Evolutionary conservation across 2,888 invertebrate genomes (phyloP), one percentile per base, ranked within the genome.

Genomic region (Pristionchus entomophagus): DNA sequence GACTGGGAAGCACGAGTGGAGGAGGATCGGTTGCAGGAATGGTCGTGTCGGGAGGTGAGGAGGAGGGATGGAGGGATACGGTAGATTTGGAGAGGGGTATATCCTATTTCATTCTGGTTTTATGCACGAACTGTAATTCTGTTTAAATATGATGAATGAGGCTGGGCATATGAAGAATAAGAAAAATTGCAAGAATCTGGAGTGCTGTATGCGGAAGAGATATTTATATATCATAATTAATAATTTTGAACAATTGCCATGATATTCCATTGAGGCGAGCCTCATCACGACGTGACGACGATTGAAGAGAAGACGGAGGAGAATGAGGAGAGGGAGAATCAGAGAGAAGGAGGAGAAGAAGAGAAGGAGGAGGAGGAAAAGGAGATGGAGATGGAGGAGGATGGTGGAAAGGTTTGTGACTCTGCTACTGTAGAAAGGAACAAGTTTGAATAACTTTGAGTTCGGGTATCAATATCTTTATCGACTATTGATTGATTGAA

Each of bases 251-350:
- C 8, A 8, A 59, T 12, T 59, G 29, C 12, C 59, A 26, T 59
- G n/a, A n/a, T 22, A 59, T 26, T 22, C 19, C 22, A 26, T 12
- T 51, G 80, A 5, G 53, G 53, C 17, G 53, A 53, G n/a, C 51
- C 80, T 1, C 59, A 51, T 22, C 59, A 82, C 56, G 38, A 82
- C 12, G 38, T 51, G 56, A 59, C 56, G n/a, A 56, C 82, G 38
- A 82, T 41, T 14, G 56, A 59, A 41, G 73, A 59, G 41, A 82
- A 59, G 29, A n/a, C 5, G 12, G 82, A 35, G 35, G n/a, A n/a
- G n/a, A n/a, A 53, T 38, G 56, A 56, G 22, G 82, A 82, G 59
- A 82, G 82, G 41, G 82, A 82, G 82, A 59, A 82, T 26, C n/a
- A 45, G 73, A 32, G 26, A 26, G 73, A 32, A 73, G 82, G 41